Evolutionary conservation across 2,797 vertebrate genomes (phyloP), one percentile per base, ranked within the genome.

Genomic region (Podarcis siculus): DNA sequence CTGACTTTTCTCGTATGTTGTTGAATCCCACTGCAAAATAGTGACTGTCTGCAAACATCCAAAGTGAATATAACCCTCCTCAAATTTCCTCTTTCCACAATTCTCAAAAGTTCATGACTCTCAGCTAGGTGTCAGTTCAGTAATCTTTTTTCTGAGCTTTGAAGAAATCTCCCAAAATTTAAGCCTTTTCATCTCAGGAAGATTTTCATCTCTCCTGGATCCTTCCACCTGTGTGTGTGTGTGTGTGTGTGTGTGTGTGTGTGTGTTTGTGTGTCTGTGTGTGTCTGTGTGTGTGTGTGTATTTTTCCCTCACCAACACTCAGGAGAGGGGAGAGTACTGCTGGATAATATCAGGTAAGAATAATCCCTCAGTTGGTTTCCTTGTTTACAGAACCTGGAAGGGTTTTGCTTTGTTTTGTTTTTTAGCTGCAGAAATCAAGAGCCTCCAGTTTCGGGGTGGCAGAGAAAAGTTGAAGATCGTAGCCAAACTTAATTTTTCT

Each of bases 401-500:
- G 71, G n/a, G 71, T 30, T 67, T 67, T 67, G 66, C 13, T 32
- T 17, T 72, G 12, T 15, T 72, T 32, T 72, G n/a, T 67, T n/a
- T 69, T 82, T 17, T 69, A 42, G 66, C 25, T 83, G 30, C 73
- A 67, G 30, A 86, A 86, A 78, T 85, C 72, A 87, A 69, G 61
- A 30, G 39, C 32, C n/a, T 66, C 58, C n/a, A 81, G 19, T 2
- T 66, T 64, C 37, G 37, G n/a, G 30, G 35, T 78, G 75, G 42
- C 30, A 58, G 25, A 17, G 5, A 79, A 71, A 67, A 86, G 5
- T 42, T 2, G 7, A 39, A 77, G 10, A 75, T 86, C 37, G 15
- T 61, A 82, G 58, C 67, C 58, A 81, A 19, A 66, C 39, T 78
- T 82, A 76, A 83, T 78, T 87, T 91, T 80, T 58, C 71, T 69